A percentile compares a stretch with the other conserved stretches of the same genome.
phyloP scores from a whole-genome alignment of 2,797 vertebrate genomes.

The Lithobates pipiens region DNA sequence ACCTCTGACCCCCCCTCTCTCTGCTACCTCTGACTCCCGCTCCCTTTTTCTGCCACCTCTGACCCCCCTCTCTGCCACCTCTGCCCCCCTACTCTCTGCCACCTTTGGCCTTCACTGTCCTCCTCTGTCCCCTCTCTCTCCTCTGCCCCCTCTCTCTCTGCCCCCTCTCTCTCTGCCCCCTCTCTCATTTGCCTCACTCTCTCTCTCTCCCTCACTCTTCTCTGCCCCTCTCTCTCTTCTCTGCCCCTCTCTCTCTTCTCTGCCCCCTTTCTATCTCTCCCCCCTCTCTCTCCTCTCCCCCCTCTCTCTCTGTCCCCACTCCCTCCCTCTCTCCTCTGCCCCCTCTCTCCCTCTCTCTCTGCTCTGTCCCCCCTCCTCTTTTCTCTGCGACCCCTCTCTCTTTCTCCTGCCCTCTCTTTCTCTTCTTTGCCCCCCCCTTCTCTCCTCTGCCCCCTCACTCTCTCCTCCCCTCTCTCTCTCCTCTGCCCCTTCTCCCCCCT shows the following conservation, averaged over 20 bases:
- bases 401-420: background rate
- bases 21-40: background rate
- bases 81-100: background rate
- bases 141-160: background rate
- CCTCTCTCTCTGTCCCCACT: too few relatives aligned
- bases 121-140: background rate
- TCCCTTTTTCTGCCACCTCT: background rate
- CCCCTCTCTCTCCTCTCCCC: rapidly evolving
- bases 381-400: background rate
- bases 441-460: background rate
- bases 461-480: background rate
- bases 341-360: background rate
- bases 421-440: background rate
- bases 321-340: background rate
- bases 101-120: background rate
- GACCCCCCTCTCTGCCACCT: background rate
- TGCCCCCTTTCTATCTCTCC: rapidly evolving
- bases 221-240: background rate
- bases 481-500: too few relatives aligned
- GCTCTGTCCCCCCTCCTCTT: background rate
- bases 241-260: background rate
- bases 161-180: background rate
- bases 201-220: background rate
- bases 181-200: background rate
- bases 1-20: background rate